Evolutionary conservation across 2,113 vertebrate species (phyloP), one percentile per base, ranked within the genome.

Genomic region (Panthera leo): DNA sequence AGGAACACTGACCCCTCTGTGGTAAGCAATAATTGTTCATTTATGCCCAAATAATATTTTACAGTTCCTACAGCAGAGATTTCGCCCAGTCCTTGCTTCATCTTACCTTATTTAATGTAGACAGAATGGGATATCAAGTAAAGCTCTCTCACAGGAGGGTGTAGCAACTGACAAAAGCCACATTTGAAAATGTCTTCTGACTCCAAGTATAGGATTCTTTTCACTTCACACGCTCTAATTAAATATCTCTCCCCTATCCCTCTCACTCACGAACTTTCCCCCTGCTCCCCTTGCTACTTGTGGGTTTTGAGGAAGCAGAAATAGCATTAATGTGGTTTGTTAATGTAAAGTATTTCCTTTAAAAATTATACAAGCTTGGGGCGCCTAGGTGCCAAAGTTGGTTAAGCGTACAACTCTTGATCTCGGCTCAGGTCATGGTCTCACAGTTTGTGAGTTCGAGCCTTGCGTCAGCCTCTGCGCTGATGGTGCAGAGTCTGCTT

Each of bases 21-120:
- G 39, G 53, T 92, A 94, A 80, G 15, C 18, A 83, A 92, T 31
- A 21, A 21, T 67, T 92, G 7, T 78, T 93, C 71, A 94, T 71
- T 92, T 93, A 87, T 53, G 18, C 12, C 58, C 9, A 79, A 68
- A n/a, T 27, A 73, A 21, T 75, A 93, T 36, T 84, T 91, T 63
- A 96, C 3, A 82, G 29, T 76, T 96, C 10, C 75, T n/a, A 83
- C 12, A 91, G 27, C 48, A 96, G 3, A 95, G 29, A 82, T 51
- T 93, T 97, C 51, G 85, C 45, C 93, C 42, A 93, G 25, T 83
- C 68, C 34, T 96, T 82, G 70, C 76, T 93, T 80, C 13, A 87
- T 9, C 51, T 93, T 55, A 76, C 7, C 34, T 76, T 89, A 61
- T 29, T 61, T 95, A 80, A 93, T 80, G 71, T 16, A 89, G 36